Base-by-base conservation (phyloP, 2,888 invertebrate genomes). In the Chydorus sphaericus region DNA sequence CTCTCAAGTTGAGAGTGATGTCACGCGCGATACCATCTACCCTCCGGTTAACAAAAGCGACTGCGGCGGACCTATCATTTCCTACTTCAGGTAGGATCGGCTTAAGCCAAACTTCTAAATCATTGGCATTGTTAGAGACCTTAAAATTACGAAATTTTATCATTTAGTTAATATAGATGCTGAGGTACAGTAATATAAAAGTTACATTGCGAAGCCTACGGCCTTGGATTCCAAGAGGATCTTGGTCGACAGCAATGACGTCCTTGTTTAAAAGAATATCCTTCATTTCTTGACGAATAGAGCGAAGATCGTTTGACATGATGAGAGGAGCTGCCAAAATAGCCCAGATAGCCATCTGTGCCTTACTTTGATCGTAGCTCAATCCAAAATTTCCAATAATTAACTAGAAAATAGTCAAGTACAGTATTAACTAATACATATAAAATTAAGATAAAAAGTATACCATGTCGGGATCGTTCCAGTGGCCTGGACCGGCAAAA, bases 381-480 rank as follows among this genome's bases (percentile, higher is more conserved):
- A 96, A 72, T 1, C 93, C 92, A 68, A 88, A 93, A 73, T 94
- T 90, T 33, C 96, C 94, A 65, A 94, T 83, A 62, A 94, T 90
- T 65, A 91, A 72, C 90, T 91, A 73, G 31, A 77, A 68, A 54
- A 56, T 57, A 57, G 56, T 52, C 30, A 37, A 26, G 10, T 14
- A 11, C 30, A 33, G 33, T 6, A 16, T 14, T 4, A 11, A 33
- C n/a, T 33, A 44, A 44, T 16, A 16, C 44, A 44, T 44, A 44
- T 10, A 10, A 16, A 50, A 28, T 1, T 3, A 31, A 16, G 11
- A 30, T 3, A 30, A 23, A 20, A 14, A 48, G 30, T 10, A 29
- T 63, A 93, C 87, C 94, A 94, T 94, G 67, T 94, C 94, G 28
- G 94, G 94, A 73, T 96, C 94, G 71, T 94, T 96, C 88, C 91